Evolutionary conservation across 2,888 invertebrate species (phyloP).

Genomic region (Auanema sp.): DNA sequence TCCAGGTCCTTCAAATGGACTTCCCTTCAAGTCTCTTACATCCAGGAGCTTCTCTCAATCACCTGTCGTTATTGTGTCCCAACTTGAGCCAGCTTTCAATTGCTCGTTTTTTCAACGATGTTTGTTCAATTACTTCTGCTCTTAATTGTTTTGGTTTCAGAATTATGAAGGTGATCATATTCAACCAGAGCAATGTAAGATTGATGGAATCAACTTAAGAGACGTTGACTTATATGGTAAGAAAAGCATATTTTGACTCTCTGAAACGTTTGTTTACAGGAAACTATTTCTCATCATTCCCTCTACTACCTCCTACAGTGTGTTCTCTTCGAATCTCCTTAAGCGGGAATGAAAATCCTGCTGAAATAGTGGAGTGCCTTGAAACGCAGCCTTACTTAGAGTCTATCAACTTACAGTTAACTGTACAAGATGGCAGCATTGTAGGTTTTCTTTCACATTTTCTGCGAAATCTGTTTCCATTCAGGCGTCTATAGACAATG

Average conservation of each 20-base stretch:
- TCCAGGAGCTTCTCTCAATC: conserved; percentile 49
- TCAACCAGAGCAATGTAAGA: conserved; percentile 19
- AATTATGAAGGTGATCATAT: conserved; percentile 1
- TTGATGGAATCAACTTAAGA: conserved; percentile 43
- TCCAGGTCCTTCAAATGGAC: conserved; percentile 57
- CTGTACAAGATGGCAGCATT: conserved; percentile 51
- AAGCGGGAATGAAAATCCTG: conserved; percentile 54
- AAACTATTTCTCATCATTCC: conserved; percentile 57
- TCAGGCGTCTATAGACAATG: conserved; percentile 55
- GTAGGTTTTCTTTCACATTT: conserved; percentile 29
- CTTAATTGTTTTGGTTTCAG: not conserved
- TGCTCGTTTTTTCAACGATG: conserved; percentile 60
- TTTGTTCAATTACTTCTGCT: conserved; percentile 18
- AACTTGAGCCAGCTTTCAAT: conserved; percentile 58
- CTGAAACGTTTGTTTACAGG: conserved; percentile 34
- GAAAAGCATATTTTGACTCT: not conserved
- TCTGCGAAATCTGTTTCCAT: conserved; percentile 11
- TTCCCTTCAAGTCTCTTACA: conserved; percentile 57
- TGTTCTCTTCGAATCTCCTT: conserved; percentile 55
- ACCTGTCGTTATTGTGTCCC: conserved; percentile 56
- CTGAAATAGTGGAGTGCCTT: conserved; percentile 41
- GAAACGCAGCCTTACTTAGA: conserved; percentile 35
- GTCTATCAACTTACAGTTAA: conserved; percentile 52
- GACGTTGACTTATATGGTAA: conserved; percentile 58
- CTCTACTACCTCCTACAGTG: conserved; percentile 53